Conservation (phyloP, 2,797 vertebrate species). For the Fringilla coelebs region DNA sequence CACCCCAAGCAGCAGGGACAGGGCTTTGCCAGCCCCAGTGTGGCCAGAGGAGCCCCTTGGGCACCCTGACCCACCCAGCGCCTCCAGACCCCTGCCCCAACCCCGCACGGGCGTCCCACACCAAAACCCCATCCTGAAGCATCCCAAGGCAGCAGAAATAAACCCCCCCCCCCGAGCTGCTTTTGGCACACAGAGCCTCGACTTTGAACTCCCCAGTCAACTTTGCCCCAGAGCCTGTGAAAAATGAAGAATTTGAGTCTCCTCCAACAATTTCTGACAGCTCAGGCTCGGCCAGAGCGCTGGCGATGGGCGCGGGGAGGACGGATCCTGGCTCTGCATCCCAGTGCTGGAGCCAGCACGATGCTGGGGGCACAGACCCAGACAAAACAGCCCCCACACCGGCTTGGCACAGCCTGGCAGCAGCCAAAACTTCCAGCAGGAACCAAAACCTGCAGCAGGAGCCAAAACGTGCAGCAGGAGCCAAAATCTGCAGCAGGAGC, state of each 20-base stretch:
- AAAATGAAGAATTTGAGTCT: neutral
- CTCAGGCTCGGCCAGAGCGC: neutral
- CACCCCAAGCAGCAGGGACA: fast-evolving
- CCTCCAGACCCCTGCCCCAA: neutral
- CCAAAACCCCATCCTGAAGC: neutral
- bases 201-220: conserved; percentile 5
- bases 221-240: conserved; percentile 35
- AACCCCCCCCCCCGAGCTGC: neutral
- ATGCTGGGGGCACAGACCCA: neutral
- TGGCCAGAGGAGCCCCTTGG: neutral
- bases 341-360: neutral
- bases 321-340: neutral
- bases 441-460: neutral
- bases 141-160: neutral
- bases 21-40: neutral
- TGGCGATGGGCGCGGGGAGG: neutral
- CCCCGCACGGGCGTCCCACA: fast-evolving
- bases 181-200: neutral
- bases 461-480: neutral
- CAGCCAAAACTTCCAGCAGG: neutral
- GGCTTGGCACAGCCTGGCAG: neutral
- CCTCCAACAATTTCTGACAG: neutral
- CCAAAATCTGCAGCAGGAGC: neutral
- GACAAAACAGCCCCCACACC: neutral
- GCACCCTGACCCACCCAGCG: neutral